A percentile compares a stretch with the other conserved stretches of the same genome.
Evolutionary conservation across 2,888 invertebrate genomes (phyloP).

Genomic region (Morpho deidamia): DNA sequence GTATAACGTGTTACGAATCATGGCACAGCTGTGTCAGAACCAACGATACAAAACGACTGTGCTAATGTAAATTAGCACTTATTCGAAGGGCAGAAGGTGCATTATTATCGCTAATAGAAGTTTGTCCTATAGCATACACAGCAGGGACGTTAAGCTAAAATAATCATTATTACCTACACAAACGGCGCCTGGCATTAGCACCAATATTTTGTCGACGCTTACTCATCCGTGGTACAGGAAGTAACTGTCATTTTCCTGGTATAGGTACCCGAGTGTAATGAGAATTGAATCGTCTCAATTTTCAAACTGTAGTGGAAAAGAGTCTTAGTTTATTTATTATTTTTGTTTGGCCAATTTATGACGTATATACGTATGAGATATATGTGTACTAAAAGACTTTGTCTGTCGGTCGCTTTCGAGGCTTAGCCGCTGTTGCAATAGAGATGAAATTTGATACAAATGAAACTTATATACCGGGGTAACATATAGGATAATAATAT

Average conservation of each 20-base stretch:
- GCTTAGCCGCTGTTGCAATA: too few species aligned
- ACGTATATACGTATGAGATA: too few species aligned
- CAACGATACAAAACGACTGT: conserved; percentile 1
- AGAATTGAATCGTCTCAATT: conserved; percentile 10
- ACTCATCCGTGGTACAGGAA: conserved; percentile 29
- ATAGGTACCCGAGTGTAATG: conserved; percentile 12
- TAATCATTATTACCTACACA: background rate
- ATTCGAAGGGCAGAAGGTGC: background rate
- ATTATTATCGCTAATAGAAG: background rate
- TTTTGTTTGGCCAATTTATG: too few species aligned
- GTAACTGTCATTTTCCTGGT: conserved; percentile 28
- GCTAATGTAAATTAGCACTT: conserved; percentile 9
- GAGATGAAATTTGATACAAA: too few species aligned
- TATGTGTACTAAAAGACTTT: too few species aligned
- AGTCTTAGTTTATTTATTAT: background rate
- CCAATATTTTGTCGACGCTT: conserved; percentile 8
- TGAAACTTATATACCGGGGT: too few species aligned
- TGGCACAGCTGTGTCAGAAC: conserved; percentile 29
- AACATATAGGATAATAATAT: too few species aligned
- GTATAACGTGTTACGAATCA: conserved; percentile 15
- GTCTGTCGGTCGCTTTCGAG: too few species aligned
- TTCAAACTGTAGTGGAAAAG: background rate
- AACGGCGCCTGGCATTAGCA: background rate
- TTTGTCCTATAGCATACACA: background rate
- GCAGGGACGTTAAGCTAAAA: background rate